Evolutionary conservation across 2,113 vertebrate genomes (phyloP), one percentile per base, ranked within the genome.

Genomic region (Prinia subflava): DNA sequence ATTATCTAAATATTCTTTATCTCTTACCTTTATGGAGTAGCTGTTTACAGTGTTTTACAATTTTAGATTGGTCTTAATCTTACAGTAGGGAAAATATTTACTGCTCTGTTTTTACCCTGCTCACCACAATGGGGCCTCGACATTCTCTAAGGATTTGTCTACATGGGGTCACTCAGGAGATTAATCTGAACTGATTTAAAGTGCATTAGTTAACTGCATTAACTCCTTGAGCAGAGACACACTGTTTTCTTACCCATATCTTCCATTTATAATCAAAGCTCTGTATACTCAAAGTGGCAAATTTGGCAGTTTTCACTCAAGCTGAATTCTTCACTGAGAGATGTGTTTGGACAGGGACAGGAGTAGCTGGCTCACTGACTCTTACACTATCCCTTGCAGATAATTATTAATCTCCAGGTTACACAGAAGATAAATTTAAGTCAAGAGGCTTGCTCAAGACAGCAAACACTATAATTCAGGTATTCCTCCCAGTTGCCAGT

Each of bases 101-200:
- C 83, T 49, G 53, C 64, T 85, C 23, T 78, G 68, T 83, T 92
- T 85, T 83, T 57, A 75, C 41, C 69, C 52, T 88, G 56, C 73
- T 90, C 6, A 1, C 73, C 62, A 91, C 83, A 92, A 91, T 33
- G 89, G 62, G 56, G 37, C 79, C 68, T 87, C 25, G 0, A 60
- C 74, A 53, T 90, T 89, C 62, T 64, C 68, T 68, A 50, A 23
- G 47, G 56, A 47, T 92, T 94, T 91, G 56, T 57, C 87, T 92
- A 22, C 25, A 62, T 57, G 83, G 77, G 49, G 37, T 87, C 81
- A 95, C 49, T 65, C 62, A 65, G 83, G 87, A 97, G 87, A 92
- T 87, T 95, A 96, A 95, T 96, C 69, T 91, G 95, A 95, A 91
- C 70, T 94, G 91, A 96, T 95, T 96, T 92, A 82, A 97, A 89